A percentile compares a stretch with the other conserved stretches of the same genome.
phyloP scores from a whole-genome alignment of 2,797 vertebrate genomes.

The Thamnophis elegans region DNA sequence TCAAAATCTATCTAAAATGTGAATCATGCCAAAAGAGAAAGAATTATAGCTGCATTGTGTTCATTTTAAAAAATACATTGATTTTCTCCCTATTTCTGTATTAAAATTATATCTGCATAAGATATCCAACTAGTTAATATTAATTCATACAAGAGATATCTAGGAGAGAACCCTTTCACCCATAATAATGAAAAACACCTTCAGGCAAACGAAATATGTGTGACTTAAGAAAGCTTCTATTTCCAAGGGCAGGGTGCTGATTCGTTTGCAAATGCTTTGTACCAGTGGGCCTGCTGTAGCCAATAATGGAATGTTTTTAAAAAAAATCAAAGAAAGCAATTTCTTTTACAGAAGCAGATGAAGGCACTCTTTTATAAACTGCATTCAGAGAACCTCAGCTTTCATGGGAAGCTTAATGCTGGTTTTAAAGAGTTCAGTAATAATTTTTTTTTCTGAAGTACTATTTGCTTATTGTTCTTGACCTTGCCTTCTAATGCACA shows the following conservation, averaged over 20 bases:
- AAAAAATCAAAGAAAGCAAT: background rate
- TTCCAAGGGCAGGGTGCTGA: background rate
- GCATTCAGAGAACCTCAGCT: background rate
- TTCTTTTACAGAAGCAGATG: background rate
- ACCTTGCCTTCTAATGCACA: background rate
- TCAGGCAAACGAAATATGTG: background rate
- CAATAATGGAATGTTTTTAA: background rate
- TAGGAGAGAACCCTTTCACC: background rate
- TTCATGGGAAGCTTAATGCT: background rate
- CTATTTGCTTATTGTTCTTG: background rate
- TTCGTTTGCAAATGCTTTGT: constrained; percentile 6
- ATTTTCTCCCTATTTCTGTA: background rate
- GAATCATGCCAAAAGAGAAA: background rate
- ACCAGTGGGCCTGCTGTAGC: background rate
- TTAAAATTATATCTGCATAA: background rate
- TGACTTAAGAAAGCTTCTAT: background rate
- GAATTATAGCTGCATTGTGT: background rate
- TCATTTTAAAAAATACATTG: background rate
- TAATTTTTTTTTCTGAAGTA: background rate
- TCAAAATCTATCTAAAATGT: background rate
- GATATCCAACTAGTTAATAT: background rate
- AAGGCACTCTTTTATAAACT: background rate
- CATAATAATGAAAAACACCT: constrained; percentile 9
- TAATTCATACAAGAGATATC: background rate
- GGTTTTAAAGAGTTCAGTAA: background rate